Evolutionary conservation across 2,888 invertebrate species (phyloP).

Genomic region (Adineta ricciae): DNA sequence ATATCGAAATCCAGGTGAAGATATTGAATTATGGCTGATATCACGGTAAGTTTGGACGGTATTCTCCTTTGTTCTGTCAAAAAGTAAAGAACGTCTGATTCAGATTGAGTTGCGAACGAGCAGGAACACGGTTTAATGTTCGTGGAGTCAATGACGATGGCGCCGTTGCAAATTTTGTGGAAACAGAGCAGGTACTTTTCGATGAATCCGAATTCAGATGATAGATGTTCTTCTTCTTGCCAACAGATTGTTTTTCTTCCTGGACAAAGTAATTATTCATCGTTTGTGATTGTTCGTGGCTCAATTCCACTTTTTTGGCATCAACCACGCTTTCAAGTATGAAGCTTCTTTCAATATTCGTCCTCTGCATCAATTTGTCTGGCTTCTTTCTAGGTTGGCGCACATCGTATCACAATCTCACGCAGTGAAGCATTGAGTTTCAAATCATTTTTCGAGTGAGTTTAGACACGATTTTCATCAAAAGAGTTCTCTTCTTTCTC

Average conservation of each 20-base stretch:
- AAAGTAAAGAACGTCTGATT: too few relatives aligned
- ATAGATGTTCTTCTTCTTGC: too few relatives aligned
- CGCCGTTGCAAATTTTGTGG: conserved; percentile 97
- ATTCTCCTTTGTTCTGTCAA: too few relatives aligned
- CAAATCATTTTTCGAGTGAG: conserved; percentile 27
- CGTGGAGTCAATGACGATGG: conserved; percentile 98
- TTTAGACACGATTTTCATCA: conserved; percentile 28
- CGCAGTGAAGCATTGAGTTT: conserved; percentile 23
- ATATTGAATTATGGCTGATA: conserved; percentile 13
- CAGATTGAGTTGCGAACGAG: conserved; percentile 80
- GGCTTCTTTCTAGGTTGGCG: conserved; percentile 18
- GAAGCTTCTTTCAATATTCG: background rate
- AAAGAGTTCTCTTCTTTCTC: too few relatives aligned
- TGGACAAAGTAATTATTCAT: conserved; percentile 50
- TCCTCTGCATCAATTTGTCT: background rate
- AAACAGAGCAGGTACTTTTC: conserved; percentile 81
- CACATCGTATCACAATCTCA: conserved; percentile 28
- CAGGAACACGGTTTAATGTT: conserved; percentile 93
- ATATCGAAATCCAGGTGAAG: background rate
- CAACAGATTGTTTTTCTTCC: background rate
- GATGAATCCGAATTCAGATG: background rate
- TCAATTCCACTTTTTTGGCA: conserved; percentile 98
- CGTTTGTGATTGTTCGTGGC: conserved; percentile 77
- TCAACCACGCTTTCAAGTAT: conserved; percentile 82
- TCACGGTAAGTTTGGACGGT: background rate